A percentile compares a stretch with the other conserved stretches of the same genome.
Conservation (phyloP, 2,113 vertebrate genomes). For the Romanogobio albipinnatus region DNA sequence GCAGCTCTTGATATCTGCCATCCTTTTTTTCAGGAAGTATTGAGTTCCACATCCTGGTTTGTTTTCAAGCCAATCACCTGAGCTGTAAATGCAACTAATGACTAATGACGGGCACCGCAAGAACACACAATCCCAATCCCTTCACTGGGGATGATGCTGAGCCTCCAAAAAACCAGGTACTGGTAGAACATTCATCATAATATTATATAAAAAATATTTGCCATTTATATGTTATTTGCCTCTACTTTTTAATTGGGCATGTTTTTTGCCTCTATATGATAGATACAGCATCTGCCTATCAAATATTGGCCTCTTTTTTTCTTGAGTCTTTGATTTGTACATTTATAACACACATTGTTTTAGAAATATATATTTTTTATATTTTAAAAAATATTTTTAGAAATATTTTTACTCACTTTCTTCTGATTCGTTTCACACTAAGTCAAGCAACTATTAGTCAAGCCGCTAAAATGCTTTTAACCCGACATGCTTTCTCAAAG, state of each 20-base stretch:
- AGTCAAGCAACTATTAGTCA: conserved; percentile 67
- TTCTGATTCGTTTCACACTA: conserved; percentile 47
- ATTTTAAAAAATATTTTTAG: not conserved
- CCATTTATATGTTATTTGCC: not conserved
- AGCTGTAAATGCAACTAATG: not conserved
- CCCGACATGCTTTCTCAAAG: conserved; percentile 62
- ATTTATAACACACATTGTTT: not conserved
- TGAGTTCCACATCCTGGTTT: not conserved
- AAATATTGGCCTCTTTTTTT: not conserved
- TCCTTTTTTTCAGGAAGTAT: not conserved
- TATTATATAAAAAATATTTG: not conserved
- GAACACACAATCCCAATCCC: not conserved
- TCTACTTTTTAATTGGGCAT: not conserved
- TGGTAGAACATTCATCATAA: not conserved
- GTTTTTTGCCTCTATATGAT: not conserved
- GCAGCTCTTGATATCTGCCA: not conserved
- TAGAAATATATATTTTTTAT: not conserved
- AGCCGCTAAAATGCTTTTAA: conserved; percentile 72
- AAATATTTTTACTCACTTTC: not conserved
- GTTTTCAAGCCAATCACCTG: not conserved
- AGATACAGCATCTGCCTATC: not conserved
- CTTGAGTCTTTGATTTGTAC: not conserved
- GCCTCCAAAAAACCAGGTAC: not conserved
- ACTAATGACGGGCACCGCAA: not conserved
- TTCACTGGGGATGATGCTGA: not conserved